Percentiles rank a stretch among this genome's conserved stretches.
Evolutionary conservation across 1,140 invertebrate species (phyloP).

Genomic region (Ganaspis sp.): DNA sequence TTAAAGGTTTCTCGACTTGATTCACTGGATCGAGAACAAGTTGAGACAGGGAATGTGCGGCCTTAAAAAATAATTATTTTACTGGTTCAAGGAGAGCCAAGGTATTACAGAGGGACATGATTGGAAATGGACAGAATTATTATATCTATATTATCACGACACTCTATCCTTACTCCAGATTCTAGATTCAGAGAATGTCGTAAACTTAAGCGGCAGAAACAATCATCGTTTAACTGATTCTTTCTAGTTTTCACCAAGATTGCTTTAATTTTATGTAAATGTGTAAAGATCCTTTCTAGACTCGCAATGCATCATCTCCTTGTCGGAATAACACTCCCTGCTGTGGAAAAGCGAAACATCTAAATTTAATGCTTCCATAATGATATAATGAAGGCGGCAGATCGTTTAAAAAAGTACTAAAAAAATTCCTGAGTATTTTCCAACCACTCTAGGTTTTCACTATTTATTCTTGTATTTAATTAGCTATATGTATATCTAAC

Average conservation of each 20-base stretch:
- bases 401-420: no score
- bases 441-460: no score
- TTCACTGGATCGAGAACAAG: not conserved
- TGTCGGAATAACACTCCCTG: not conserved
- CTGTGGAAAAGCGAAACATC: not conserved
- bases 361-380: not conserved
- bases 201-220: not conserved
- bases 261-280: slow-evolving; percentile 3
- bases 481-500: no score
- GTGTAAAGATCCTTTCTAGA: not conserved
- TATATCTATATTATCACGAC: not conserved
- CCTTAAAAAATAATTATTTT: slow-evolving; percentile 29
- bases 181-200: not conserved
- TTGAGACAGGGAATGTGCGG: slow-evolving; percentile 11
- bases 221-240: not conserved
- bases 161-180: not conserved
- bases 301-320: not conserved
- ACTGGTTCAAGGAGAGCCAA: slow-evolving; percentile 20
- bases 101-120: not conserved
- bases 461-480: no score
- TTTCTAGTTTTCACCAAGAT: slow-evolving; percentile 2
- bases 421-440: no score
- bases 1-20: slow-evolving; percentile 7
- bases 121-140: slow-evolving; percentile 17
- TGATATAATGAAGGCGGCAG: not conserved